Evolutionary conservation across 2,113 vertebrate species (phyloP), one percentile per base, ranked within the genome.

Genomic region (Meriones unguiculatus): DNA sequence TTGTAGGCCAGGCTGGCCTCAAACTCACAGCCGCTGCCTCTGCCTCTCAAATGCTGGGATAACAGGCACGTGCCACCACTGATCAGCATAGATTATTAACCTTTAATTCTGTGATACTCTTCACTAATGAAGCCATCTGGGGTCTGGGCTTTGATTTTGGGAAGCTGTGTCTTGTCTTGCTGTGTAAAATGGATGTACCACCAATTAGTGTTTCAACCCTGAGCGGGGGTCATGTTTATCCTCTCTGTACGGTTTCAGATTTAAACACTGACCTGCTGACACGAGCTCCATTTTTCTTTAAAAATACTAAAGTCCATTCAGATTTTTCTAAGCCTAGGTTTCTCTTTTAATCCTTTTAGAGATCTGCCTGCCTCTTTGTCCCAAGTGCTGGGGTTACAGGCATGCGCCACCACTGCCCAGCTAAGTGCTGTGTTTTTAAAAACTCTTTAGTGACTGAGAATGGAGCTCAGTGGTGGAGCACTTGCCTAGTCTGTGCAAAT

Each of bases 391-490:
- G 80, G 35, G 14, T 59, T 62, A 82, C n/a, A 82, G 12, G 54
- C 12, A 35, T 81, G 54, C 18, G 25, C 7, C 12, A 80, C 30
- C 18, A 20, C 78, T 2, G 2, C 52, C 54, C 54, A 22, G 32
- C 18, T n/a, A 73, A 52, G 86, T 89, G 4, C 2, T 92, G 93
- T 67, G 50, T 84, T 93, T 94, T 95, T 50, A 50, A 20, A 65
- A 32, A 67, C 38, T 46, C 92, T 69, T 9, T 76, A 22, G 17
- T 7, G 32, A 57, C 67, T 70, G 46, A n/a, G 32, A 54, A 2
- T 64, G 10, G 46, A 50, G 17, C 57, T 76, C 17, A 64, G 64
- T 50, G 5, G 25, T 76, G 10, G 72, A 64, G 38, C 10, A 32
- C 25, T 89, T 64, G 38, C 54, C 17, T 14, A 22, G 70, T 20